Base-by-base conservation (phyloP, 2,888 invertebrate genomes). In the Oxyteleia sp. region DNA sequence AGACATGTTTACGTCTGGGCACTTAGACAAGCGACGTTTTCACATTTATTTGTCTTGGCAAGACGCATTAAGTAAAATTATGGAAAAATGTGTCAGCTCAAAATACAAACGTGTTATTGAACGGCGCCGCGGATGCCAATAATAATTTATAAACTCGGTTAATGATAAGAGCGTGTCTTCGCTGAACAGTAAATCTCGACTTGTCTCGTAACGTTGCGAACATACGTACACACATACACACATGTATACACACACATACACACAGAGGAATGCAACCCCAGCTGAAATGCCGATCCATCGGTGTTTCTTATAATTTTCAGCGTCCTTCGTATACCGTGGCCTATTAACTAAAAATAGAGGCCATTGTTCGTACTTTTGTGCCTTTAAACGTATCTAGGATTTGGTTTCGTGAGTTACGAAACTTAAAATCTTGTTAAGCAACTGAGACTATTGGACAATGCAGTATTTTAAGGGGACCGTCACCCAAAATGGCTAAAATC, bases 71-170 rank as follows among this genome's bases (percentile, higher is more conserved):
- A 32, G 51, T 41, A 23, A 53, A 76, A 45, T 57, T 76, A 68
- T 68, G 66, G 64, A 68, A 76, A 76, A 76, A 68, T 64, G 51
- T 76, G 66, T 49, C 66, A 53, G 55, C 78, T 69, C n/a, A 26
- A 69, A 78, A 79, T 79, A 79, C 63, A 57, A 63, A 69, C 53
- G 63, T 55, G 47, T 64, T 79, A 57, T 63, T 71, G 71, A 71
- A 79, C 38, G 64, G 64, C 63, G 63, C 55, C 69, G 45, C 35
- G 38, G 23, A 55, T 38, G 71, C 71, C 79, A 64, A 79, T 79
- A 71, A 57, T 79, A 79, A 71, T 79, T 79, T 79, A 79, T 49
- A 79, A 71, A 79, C 71, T 71, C 79, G 71, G 79, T 79, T 79
- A 79, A 79, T 79, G 79, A 79, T 71, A 79, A 79, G 64, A 61